A percentile compares a stretch with the other conserved stretches of the same genome.
Conservation (phyloP, 2,797 vertebrate genomes). For the Coccyzus lansbergi region DNA sequence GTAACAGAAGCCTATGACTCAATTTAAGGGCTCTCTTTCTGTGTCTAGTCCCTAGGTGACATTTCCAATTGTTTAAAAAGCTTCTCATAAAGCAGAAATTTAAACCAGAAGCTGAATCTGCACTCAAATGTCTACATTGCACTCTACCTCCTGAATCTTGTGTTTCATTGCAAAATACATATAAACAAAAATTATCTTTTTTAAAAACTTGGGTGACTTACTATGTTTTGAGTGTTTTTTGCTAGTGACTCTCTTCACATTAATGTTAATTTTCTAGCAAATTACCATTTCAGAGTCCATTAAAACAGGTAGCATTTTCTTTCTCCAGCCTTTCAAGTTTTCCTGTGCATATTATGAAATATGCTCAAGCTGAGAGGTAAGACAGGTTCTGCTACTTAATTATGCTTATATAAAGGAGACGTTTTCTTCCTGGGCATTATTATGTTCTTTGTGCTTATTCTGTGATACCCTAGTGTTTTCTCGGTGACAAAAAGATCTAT, state of each 20-base stretch:
- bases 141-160: not conserved
- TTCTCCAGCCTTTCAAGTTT: slow-evolving; percentile 5
- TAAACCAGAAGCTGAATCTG: not conserved
- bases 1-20: not conserved
- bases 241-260: not conserved
- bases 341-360: slow-evolving; percentile 9
- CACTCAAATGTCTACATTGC: not conserved
- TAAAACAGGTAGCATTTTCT: not conserved
- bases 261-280: not conserved
- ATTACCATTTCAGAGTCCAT: slow-evolving; percentile 32
- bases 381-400: slow-evolving; percentile 53
- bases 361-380: not conserved
- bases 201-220: not conserved
- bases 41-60: not conserved
- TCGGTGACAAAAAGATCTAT: slow-evolving; percentile 13
- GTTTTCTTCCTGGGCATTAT: not conserved
- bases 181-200: not conserved
- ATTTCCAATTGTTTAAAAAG: not conserved
- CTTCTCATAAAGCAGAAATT: not conserved
- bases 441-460: slow-evolving; percentile 19
- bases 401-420: not conserved
- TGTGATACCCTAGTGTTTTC: not conserved
- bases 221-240: not conserved
- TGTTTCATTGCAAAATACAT: not conserved
- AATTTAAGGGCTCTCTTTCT: not conserved